A percentile compares a stretch with the other conserved stretches of the same genome.
phyloP scores from a whole-genome alignment of 1,140 invertebrate species.

The Plodia interpunctella region DNA sequence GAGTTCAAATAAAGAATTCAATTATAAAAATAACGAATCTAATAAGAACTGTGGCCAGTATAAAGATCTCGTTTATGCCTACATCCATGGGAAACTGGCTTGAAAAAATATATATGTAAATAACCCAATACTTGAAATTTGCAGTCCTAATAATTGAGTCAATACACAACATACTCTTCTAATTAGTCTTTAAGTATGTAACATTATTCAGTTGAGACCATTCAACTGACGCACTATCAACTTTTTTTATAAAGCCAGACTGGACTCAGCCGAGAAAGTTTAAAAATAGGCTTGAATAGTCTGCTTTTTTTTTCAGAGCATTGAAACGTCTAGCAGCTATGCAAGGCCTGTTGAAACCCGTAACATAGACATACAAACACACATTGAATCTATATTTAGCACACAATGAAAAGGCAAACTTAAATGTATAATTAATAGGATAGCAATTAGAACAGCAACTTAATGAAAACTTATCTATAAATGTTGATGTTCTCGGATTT shows the following conservation, averaged over 20 bases:
- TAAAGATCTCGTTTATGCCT: too few species aligned
- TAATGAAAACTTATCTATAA: slow-evolving; percentile 33
- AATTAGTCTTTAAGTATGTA: too few species aligned
- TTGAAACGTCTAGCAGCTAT: slow-evolving; percentile 1
- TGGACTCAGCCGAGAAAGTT: neutral
- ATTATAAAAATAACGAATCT: too few species aligned
- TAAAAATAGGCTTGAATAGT: slow-evolving; percentile 46
- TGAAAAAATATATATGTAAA: too few species aligned
- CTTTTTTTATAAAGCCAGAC: neutral
- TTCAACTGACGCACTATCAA: neutral
- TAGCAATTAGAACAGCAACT: slow-evolving; percentile 33
- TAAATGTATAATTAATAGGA: slow-evolving; percentile 37
- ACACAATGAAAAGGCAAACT: slow-evolving; percentile 27
- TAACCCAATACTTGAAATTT: too few species aligned
- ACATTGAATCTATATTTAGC: slow-evolving; percentile 25
- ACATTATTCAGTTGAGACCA: neutral
- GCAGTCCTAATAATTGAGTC: too few species aligned
- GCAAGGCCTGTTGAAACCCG: neutral
- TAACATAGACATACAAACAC: slow-evolving; percentile 3
- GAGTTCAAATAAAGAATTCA: too few species aligned
- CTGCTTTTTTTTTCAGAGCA: slow-evolving; percentile 5
- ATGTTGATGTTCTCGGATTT: slow-evolving; percentile 8
- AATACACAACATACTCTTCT: too few species aligned
- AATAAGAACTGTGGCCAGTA: too few species aligned
- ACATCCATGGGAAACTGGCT: too few species aligned